Conservation (phyloP, 1,140 invertebrate genomes). For the Lepidurus packardi region DNA sequence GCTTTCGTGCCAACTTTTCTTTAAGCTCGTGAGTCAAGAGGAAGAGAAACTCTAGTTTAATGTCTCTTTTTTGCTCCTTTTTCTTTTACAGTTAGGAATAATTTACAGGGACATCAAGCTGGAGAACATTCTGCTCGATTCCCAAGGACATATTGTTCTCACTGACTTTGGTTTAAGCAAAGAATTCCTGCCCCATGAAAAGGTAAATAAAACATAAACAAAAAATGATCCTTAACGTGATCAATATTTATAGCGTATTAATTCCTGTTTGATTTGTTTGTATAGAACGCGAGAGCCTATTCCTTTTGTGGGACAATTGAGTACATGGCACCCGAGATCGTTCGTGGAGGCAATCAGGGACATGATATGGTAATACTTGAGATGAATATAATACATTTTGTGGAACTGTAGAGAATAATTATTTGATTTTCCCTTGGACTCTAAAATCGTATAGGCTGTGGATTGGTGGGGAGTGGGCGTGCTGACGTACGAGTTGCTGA, state of each 20-base stretch:
- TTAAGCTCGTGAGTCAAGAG: background rate
- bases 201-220: conserved; percentile 44
- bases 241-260: background rate
- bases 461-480: conserved; percentile 99
- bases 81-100: conserved; percentile 68
- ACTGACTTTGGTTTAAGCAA: conserved; percentile 90
- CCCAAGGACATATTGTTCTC: conserved; percentile 80
- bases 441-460: conserved; percentile 62
- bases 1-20: background rate
- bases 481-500: conserved; percentile 91
- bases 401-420: conserved; percentile 36
- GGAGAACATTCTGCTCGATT: conserved; percentile 84
- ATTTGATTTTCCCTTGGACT: conserved; percentile 33
- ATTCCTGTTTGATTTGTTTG: conserved; percentile 36
- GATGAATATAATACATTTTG: conserved; percentile 15
- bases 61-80: conserved; percentile 39
- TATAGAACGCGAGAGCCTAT: conserved; percentile 70
- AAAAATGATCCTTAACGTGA: conserved; percentile 38
- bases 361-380: conserved; percentile 76
- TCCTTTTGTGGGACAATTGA: conserved; percentile 98
- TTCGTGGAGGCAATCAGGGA: conserved; percentile 69
- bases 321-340: conserved; percentile 91
- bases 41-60: conserved; percentile 23
- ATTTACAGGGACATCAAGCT: conserved; percentile 95
- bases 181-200: conserved; percentile 67